A percentile compares a stretch with the other conserved stretches of the same genome.
Conservation (phyloP, 2,113 vertebrate genomes). For the Gnathonemus longibarbis region DNA sequence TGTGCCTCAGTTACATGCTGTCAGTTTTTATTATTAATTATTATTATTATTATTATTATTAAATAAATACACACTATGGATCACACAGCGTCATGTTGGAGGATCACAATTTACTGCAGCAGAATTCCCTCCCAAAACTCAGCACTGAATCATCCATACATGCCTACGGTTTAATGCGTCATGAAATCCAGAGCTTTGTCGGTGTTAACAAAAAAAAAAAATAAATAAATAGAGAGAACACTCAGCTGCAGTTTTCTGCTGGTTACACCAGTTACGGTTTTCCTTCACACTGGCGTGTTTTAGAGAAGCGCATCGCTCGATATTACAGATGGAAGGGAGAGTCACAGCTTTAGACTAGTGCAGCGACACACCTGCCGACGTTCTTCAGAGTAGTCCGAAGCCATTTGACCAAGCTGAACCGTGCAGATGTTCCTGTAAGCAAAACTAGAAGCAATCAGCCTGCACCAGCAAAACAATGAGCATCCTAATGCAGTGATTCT, state of each 20-base stretch:
- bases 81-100: background rate
- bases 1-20: background rate
- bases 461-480: background rate
- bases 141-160: background rate
- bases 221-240: too few relatives aligned
- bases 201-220: too few relatives aligned
- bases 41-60: background rate
- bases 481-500: background rate
- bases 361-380: constrained; percentile 65
- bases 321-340: background rate
- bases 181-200: background rate
- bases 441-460: constrained; percentile 18
- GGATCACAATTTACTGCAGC: background rate
- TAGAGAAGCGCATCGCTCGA: background rate
- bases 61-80: background rate
- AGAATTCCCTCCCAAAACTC: background rate
- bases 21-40: background rate
- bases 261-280: background rate
- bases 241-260: background rate
- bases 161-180: background rate
- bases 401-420: constrained; percentile 85
- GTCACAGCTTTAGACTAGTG: too few relatives aligned
- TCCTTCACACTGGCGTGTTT: background rate
- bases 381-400: constrained; percentile 63
- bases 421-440: constrained; percentile 73